These are phyloP conservation scores for Batillaria attramentaria DNA, from an alignment of 1,140 invertebrate genomes.

Conservation along the genomic window DNA sequence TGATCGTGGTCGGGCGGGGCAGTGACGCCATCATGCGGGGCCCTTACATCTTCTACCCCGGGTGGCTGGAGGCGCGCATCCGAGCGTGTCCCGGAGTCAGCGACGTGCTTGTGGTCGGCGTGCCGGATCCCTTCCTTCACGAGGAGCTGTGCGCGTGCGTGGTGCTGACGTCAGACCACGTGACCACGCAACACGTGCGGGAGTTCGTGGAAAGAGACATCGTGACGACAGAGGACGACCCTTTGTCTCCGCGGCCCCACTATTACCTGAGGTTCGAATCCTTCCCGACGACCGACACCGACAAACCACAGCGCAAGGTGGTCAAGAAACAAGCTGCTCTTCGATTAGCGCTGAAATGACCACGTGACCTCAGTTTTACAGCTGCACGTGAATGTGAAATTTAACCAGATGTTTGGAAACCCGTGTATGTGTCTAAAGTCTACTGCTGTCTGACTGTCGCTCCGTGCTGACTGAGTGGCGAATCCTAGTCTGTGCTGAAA, in stretches of 20 bases:
- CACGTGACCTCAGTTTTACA: no score
- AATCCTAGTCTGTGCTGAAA: no score
- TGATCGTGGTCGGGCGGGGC: constrained; percentile 4
- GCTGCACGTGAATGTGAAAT: no score
- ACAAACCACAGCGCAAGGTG: not conserved
- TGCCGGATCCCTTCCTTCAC: constrained; percentile 7
- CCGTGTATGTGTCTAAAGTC: no score
- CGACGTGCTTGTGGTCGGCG: not conserved
- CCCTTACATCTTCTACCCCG: constrained; percentile 5
- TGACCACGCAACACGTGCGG: not conserved
- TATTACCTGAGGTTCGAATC: constrained; percentile 12
- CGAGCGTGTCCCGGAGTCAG: not conserved
- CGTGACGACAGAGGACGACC: not conserved
- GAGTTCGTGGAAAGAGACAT: constrained; percentile 12
- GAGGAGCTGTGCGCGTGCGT: constrained; percentile 25
- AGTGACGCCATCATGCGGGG: constrained; percentile 17
- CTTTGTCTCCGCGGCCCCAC: not conserved
- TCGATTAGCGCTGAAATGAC: no score
- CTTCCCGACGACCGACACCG: not conserved
- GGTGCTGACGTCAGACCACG: constrained; percentile 11
- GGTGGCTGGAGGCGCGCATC: not conserved
- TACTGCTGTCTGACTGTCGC: no score
- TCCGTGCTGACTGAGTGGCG: no score
- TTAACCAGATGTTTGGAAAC: no score
- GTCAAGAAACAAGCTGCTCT: not conserved